Evolutionary conservation across 2,113 vertebrate species (phyloP).

Genomic region (Syrmaticus mikado): DNA sequence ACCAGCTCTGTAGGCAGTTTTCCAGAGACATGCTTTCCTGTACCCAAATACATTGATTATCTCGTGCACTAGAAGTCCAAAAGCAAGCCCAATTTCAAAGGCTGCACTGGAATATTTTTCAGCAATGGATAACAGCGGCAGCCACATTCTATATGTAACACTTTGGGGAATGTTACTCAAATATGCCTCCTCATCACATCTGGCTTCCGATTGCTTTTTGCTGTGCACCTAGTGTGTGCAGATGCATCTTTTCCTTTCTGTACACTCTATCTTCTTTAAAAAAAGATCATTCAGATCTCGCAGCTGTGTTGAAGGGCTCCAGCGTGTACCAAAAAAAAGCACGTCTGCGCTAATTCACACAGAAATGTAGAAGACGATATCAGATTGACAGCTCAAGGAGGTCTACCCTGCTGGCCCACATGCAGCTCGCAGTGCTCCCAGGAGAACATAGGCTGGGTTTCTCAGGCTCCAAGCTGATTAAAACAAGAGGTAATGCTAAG

Average conservation of each 20-base stretch:
- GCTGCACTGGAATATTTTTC: background rate
- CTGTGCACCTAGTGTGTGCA: background rate
- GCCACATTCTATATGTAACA: background rate
- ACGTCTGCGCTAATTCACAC: constrained; percentile 62
- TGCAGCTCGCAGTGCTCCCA: constrained; percentile 70
- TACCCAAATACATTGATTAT: constrained; percentile 3
- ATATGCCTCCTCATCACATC: background rate
- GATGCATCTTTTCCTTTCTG: background rate
- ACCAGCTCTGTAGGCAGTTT: background rate
- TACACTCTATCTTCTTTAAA: background rate
- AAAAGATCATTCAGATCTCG: constrained; percentile 16
- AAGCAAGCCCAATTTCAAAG: background rate
- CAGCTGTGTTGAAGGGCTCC: constrained; percentile 66
- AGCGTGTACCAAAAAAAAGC: constrained; percentile 63
- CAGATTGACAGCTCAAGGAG: constrained; percentile 74
- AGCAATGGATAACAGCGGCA: background rate
- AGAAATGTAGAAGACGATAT: constrained; percentile 76
- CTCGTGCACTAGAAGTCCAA: background rate
- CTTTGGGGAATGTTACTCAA: background rate
- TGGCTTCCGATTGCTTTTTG: background rate
- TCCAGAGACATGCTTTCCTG: background rate
- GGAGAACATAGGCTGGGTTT: constrained; percentile 70
- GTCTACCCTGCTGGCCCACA: constrained; percentile 69
- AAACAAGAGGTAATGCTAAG: constrained; percentile 76
- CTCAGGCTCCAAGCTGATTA: constrained; percentile 81